These are phyloP conservation scores for Numenius arquata DNA, from an alignment of 2,113 vertebrate species.

Conservation along the genomic window DNA sequence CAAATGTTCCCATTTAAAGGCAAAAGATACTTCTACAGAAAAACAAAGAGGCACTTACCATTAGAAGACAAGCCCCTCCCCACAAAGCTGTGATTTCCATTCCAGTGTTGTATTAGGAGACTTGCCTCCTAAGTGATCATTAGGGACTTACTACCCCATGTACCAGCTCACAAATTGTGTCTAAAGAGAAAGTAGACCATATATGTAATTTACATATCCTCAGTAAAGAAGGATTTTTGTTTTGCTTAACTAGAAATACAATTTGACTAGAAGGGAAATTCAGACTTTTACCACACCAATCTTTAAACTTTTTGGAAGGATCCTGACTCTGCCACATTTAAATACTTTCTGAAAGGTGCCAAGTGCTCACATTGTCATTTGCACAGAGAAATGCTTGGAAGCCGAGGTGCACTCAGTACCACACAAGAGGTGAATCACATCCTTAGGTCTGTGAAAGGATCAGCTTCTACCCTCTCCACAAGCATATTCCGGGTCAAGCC, in stretches of 20 bases:
- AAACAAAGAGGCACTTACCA: not conserved
- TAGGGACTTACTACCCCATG: not conserved
- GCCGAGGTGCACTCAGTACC: not conserved
- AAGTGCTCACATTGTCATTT: not conserved
- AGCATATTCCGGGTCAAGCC: not conserved
- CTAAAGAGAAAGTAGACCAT: not conserved
- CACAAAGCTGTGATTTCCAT: not conserved
- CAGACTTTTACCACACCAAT: not conserved
- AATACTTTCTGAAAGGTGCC: not conserved
- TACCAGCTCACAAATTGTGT: not conserved
- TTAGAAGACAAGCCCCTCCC: not conserved
- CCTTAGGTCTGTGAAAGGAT: not conserved
- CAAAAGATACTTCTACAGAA: not conserved
- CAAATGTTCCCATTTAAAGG: not conserved
- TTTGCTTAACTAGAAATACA: not conserved
- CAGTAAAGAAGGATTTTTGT: not conserved
- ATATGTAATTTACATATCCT: not conserved
- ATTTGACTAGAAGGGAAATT: not conserved
- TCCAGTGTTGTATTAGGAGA: not conserved
- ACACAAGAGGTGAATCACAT: not conserved
- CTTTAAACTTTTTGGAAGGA: not conserved
- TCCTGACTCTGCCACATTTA: not conserved
- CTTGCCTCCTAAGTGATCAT: not conserved
- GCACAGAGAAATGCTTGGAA: not conserved
- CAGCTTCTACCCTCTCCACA: not conserved